Evolutionary conservation across 2,888 invertebrate species (phyloP).

Genomic region (Melitaea athalia): DNA sequence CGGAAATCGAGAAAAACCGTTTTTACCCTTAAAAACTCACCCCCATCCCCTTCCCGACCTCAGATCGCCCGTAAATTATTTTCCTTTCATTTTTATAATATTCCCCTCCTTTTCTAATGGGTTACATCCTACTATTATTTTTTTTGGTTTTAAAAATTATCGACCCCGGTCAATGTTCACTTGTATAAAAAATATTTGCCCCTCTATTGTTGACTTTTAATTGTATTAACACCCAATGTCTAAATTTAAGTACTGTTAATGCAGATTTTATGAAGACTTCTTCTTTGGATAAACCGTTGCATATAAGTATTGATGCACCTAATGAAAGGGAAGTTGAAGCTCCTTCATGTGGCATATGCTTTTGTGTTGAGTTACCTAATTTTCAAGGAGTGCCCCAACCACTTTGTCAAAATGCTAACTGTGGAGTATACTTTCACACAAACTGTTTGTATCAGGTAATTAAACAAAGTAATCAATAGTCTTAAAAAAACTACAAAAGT

Average conservation of each 20-base stretch:
- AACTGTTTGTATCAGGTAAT: constrained; percentile 67
- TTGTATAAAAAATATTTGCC: too few species aligned
- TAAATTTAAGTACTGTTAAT: constrained; percentile 9
- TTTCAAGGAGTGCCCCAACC: constrained; percentile 61
- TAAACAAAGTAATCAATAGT: neutral
- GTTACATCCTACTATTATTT: too few species aligned
- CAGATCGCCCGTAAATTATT: too few species aligned
- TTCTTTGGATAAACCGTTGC: constrained; percentile 15
- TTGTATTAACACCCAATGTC: neutral
- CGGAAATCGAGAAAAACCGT: too few species aligned
- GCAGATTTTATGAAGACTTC: constrained; percentile 20
- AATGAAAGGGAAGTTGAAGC: constrained; percentile 37
- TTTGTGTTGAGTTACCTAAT: constrained; percentile 58
- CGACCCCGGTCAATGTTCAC: too few species aligned
- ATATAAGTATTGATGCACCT: constrained; percentile 13
- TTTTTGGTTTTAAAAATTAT: too few species aligned
- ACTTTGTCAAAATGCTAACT: constrained; percentile 63
- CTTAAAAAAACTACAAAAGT: too few species aligned
- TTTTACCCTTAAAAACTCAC: too few species aligned
- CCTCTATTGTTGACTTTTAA: too few species aligned
- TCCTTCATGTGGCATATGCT: constrained; percentile 63
- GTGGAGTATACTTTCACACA: constrained; percentile 68
- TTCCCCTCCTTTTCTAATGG: too few species aligned
- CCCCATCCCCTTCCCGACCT: too few species aligned
- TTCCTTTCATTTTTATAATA: too few species aligned